Evolutionary conservation across 2,888 invertebrate genomes (phyloP).

Genomic region (Urechis unicinctus): DNA sequence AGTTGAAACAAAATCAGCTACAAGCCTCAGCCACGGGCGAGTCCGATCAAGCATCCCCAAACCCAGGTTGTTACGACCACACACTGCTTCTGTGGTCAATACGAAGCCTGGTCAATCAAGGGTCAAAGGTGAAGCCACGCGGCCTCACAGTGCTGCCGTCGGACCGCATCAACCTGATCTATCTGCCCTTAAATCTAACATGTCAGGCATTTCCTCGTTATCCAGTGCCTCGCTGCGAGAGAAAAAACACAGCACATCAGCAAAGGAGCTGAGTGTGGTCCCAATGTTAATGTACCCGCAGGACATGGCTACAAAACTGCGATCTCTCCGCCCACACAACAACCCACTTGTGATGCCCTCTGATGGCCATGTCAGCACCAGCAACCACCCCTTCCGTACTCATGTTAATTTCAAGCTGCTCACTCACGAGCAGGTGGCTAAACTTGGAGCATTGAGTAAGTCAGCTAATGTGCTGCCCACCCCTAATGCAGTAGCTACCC

Average conservation of each 20-base stretch:
- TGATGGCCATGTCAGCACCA: conserved; percentile 34
- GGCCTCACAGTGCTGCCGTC: conserved; percentile 15
- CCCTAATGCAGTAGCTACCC: too few relatives aligned
- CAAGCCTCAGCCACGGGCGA: neutral
- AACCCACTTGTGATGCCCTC: neutral
- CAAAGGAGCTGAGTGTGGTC: conserved; percentile 28
- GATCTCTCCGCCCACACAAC: conserved; percentile 2
- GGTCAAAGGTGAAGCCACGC: neutral
- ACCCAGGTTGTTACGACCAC: conserved; percentile 36
- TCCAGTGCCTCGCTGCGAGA: neutral
- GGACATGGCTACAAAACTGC: conserved; percentile 31
- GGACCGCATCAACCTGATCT: neutral
- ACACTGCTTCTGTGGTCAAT: conserved; percentile 13
- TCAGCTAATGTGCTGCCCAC: too few relatives aligned
- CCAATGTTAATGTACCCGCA: conserved; percentile 45
- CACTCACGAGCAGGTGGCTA: conserved; percentile 35
- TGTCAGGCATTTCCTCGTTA: neutral
- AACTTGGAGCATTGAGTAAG: too few relatives aligned
- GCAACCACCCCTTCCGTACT: conserved; percentile 39
- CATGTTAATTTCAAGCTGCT: conserved; percentile 40
- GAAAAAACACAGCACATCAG: conserved; percentile 26
- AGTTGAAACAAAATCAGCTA: neutral
- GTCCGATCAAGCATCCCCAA: conserved; percentile 34
- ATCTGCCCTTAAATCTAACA: neutral
- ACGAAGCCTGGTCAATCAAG: neutral